Evolutionary conservation across 2,888 invertebrate genomes (phyloP), one percentile per base, ranked within the genome.

Genomic region (Spisula subtruncata): DNA sequence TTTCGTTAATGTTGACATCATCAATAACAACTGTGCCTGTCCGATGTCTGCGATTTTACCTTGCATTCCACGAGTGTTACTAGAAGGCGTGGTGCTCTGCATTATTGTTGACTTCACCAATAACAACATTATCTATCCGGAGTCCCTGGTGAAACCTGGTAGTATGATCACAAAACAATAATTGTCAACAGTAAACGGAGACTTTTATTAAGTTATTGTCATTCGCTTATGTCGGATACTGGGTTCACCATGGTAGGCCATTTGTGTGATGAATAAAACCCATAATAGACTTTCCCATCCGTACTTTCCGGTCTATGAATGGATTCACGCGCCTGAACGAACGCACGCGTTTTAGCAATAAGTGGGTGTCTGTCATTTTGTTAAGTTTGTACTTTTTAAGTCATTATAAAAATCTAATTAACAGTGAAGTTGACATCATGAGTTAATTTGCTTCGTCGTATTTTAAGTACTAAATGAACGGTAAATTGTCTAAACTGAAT

Each of bases 341-440:
- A 35, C 75, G 12, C 32, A 32, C 18, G 75, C 12, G 16, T 35
- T 25, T 35, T 18, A 75, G 32, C 75, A 75, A 75, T 75, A 35
- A 75, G 75, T 75, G 75, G 75, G 75, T 18, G 75, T 12, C 8
- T 1, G 35, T 2, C 12, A 20, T 2, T 32, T 32, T 18, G 35
- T 75, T 32, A 35, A 16, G 35, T 14, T 60, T 60, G 60, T 60
- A 60, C 20, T 35, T 75, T 75, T 35, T 35, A 12, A 75, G 4
- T 32, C 16, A 75, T 75, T 75, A 35, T 75, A 16, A 35, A 75
- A 75, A 75, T 35, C 35, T 32, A 75, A 75, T 75, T 75, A 35
- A 75, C 12, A 35, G 75, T 75, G 25, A 75, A 35, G 16, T 18
- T 32, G 32, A 35, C 75, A 75, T 14, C 32, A 2, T 18, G 75